A percentile compares a stretch with the other conserved stretches of the same genome.
These are phyloP conservation scores for Chalcis sispes DNA, from an alignment of 2,888 invertebrate species.

Conservation along the genomic window DNA sequence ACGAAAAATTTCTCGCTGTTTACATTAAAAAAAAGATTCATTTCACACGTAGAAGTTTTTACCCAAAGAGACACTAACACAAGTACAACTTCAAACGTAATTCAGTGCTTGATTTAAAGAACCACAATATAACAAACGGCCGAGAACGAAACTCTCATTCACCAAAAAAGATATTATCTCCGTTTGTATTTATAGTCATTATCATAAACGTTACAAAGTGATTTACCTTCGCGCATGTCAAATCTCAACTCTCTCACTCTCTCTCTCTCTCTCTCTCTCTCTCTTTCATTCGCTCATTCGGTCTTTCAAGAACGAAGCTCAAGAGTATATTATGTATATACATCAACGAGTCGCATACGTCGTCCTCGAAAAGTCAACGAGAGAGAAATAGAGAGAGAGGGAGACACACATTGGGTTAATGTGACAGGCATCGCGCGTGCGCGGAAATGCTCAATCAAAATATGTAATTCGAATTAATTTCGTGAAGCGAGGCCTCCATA, in stretches of 20 bases:
- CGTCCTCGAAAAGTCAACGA: constrained; percentile 27
- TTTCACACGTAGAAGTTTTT: too few relatives aligned
- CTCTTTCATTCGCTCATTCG: too few relatives aligned
- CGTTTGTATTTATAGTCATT: constrained; percentile 59
- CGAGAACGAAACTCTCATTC: not conserved
- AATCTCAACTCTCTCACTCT: too few relatives aligned
- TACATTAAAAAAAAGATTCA: too few relatives aligned
- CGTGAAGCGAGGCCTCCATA: constrained; percentile 29
- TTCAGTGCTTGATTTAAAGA: too few relatives aligned
- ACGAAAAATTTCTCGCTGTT: too few relatives aligned
- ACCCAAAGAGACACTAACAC: too few relatives aligned
- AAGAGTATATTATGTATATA: too few relatives aligned
- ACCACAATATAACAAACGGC: not conserved
- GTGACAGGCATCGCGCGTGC: constrained; percentile 59
- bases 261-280: too few relatives aligned
- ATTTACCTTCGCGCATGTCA: constrained; percentile 32
- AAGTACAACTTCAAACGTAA: too few relatives aligned
- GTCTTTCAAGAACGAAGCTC: too few relatives aligned
- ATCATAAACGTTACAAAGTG: constrained; percentile 50
- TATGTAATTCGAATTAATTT: constrained; percentile 69
- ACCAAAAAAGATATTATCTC: constrained; percentile 26
- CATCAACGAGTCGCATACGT: not conserved
- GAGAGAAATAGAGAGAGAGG: constrained; percentile 40
- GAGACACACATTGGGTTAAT: constrained; percentile 59
- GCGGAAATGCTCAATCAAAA: constrained; percentile 69